Percentiles rank a stretch among this genome's conserved stretches.
phyloP scores from a whole-genome alignment of 2,888 invertebrate genomes.

The Diogma glabrata region DNA sequence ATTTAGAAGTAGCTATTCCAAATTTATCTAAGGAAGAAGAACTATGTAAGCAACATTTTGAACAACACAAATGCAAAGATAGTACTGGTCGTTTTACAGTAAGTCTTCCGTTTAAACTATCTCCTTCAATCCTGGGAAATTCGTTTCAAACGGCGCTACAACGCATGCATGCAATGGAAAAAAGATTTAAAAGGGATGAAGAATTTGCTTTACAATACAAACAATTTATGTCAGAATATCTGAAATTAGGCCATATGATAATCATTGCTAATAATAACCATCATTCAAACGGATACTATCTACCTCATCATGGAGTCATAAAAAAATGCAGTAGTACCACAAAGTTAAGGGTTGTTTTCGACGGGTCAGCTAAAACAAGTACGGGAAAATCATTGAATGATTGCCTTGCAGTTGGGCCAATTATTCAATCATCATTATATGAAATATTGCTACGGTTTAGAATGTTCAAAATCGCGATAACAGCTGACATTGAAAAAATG shows the following conservation, averaged over 20 bases:
- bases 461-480: too few relatives aligned
- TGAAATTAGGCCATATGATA: too few relatives aligned
- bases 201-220: not conserved
- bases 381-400: too few relatives aligned
- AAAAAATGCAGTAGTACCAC: not conserved
- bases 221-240: not conserved
- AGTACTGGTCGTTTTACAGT: too few relatives aligned
- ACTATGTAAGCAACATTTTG: not conserved
- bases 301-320: not conserved
- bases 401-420: too few relatives aligned
- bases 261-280: not conserved
- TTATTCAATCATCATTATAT: too few relatives aligned
- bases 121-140: too few relatives aligned
- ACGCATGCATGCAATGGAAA: not conserved
- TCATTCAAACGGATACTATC: not conserved
- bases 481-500: too few relatives aligned
- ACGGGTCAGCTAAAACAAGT: not conserved
- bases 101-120: too few relatives aligned
- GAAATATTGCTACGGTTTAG: too few relatives aligned
- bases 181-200: not conserved
- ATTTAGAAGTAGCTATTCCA: not conserved
- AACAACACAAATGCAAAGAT: too few relatives aligned
- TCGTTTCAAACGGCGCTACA: too few relatives aligned
- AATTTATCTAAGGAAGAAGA: not conserved
- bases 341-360: not conserved